phyloP scores from a whole-genome alignment of 2,888 invertebrate species.

The Pachymerium ferrugineum region DNA sequence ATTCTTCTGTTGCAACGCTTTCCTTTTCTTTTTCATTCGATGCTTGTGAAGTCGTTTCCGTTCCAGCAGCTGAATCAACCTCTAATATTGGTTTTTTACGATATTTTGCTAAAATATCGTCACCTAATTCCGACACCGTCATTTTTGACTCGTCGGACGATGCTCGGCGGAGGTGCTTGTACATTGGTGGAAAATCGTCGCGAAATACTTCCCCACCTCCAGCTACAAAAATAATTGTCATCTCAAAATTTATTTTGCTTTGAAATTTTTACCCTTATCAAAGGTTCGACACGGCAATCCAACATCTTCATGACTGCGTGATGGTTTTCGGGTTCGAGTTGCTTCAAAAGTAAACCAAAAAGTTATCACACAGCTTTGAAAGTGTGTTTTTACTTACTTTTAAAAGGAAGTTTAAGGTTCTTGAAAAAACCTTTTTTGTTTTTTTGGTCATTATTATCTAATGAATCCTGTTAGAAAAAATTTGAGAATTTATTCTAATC shows the following conservation, averaged over 20 bases:
- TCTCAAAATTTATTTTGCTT: too few relatives aligned
- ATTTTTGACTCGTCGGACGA: slow-evolving; percentile 55
- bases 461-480: slow-evolving; percentile 32
- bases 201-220: slow-evolving; percentile 30
- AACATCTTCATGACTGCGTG: slow-evolving; percentile 28
- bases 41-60: slow-evolving; percentile 31
- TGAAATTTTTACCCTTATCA: slow-evolving; percentile 25
- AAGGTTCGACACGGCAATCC: slow-evolving; percentile 1
- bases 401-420: slow-evolving; percentile 63
- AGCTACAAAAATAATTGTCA: background rate
- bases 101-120: slow-evolving; percentile 93
- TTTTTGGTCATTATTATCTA: slow-evolving; percentile 55
- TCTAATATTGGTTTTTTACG: slow-evolving; percentile 48
- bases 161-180: slow-evolving; percentile 27
- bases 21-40: slow-evolving; percentile 40
- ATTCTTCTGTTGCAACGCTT: slow-evolving; percentile 48
- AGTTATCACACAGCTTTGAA: too few relatives aligned
- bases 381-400: slow-evolving; percentile 29
- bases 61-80: background rate
- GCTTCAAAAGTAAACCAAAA: too few relatives aligned
- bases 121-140: slow-evolving; percentile 69
- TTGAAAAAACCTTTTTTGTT: slow-evolving; percentile 64
- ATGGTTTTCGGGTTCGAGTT: slow-evolving; percentile 57
- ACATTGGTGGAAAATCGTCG: background rate
- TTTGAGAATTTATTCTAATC: background rate